phyloP scores from a whole-genome alignment of 1,140 invertebrate genomes.

The Penaeus japonicus region DNA sequence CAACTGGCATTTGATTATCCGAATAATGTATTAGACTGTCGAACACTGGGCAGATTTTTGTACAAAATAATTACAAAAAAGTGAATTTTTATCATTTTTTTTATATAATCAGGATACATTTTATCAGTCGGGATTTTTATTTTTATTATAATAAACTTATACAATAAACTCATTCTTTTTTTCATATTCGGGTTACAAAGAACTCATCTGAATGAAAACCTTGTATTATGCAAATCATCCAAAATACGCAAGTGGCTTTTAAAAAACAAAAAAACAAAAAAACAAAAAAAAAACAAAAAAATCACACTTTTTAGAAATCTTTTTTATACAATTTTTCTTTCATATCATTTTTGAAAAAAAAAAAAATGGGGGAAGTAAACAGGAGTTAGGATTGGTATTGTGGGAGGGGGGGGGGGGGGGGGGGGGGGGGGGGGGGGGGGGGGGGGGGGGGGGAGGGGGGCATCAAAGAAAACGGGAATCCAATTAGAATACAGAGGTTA shows the following conservation, averaged over 20 bases:
- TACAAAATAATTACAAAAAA: neutral
- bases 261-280: neutral
- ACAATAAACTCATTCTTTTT: too few relatives aligned
- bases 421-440: neutral
- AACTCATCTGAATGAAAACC: too few relatives aligned
- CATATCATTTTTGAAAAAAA: neutral
- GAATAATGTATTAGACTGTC: neutral
- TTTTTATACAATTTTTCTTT: neutral
- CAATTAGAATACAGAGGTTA: neutral
- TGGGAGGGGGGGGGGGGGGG: neutral
- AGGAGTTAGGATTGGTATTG: neutral
- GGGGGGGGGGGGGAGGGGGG: neutral
- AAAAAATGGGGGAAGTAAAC: neutral
- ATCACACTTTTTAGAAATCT: neutral
- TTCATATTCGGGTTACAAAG: too few relatives aligned
- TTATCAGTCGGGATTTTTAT: too few relatives aligned
- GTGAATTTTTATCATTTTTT: neutral
- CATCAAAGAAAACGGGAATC: neutral
- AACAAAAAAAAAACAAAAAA: neutral
- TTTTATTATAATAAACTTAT: too few relatives aligned
- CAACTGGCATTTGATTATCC: conserved; percentile 55
- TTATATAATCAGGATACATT: neutral
- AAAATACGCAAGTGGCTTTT: too few relatives aligned
- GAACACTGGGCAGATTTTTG: neutral
- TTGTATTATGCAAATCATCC: too few relatives aligned